Base-by-base conservation (phyloP, 2,888 invertebrate genomes). In the Platycheirus rosarum region DNA sequence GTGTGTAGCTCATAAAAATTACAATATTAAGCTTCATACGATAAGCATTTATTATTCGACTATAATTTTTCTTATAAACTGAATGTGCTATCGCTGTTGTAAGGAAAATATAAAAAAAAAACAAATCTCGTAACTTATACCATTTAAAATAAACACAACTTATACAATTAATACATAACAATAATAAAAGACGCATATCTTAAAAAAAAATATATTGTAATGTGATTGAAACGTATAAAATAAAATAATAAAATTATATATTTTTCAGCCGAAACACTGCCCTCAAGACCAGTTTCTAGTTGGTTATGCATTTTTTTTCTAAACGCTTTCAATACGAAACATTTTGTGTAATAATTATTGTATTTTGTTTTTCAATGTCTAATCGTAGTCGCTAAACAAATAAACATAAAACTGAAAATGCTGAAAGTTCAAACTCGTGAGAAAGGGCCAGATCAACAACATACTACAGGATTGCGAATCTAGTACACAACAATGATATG, bases 211-310 rank as follows among this genome's bases (percentile, higher is more conserved):
- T 16, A 46, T 49, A 51, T 51, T 16, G 11, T 46, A 53, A 63
- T 42, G 29, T 20, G 44, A 55, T 51, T 18, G 32, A 63, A 49
- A 40, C 7, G 8, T 40, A 62, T 51, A 23, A 40, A 62, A 60
- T 29, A 44, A 44, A 44, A 29, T 13, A 49, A 18, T 40, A 20
- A 40, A 46, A 18, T 20, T 62, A 14, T 63, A 57, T 55, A 63
- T 65, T 63, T 73, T 65, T 60, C 71, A 73, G 77, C 71, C 53
- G 26, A 44, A 57, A 57, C 77, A 77, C 77, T 77, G 77, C 77
- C 77, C 37, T 57, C 73, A 60, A 40, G 44, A 65, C 65, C 55
- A 57, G 48, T 70, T 62, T 46, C 4, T 44, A 16, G n/a, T 40
- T 29, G 14, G 49, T 55, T 29, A 40, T 57, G 14, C 11, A 20